These are phyloP conservation scores for Atethmia centrago DNA, from an alignment of 2,888 invertebrate species.

Conservation along the genomic window DNA sequence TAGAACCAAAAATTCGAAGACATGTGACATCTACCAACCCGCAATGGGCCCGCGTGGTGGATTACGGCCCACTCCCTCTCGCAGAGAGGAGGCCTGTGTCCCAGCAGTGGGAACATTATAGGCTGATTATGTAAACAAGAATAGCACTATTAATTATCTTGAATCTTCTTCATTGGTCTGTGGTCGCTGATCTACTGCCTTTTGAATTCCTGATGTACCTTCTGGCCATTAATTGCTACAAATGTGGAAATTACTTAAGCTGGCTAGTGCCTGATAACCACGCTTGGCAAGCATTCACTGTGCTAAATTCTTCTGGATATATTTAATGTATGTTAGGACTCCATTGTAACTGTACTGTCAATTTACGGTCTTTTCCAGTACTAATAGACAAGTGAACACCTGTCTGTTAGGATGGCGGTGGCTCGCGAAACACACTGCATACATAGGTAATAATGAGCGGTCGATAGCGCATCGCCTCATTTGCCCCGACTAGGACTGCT, in stretches of 20 bases:
- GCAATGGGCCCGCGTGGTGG: too few relatives aligned
- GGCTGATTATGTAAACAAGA: slow-evolving; percentile 64
- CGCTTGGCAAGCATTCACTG: not conserved
- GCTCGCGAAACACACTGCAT: not conserved
- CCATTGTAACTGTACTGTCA: not conserved
- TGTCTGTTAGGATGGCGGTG: not conserved
- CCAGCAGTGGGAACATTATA: too few relatives aligned
- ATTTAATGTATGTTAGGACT: not conserved
- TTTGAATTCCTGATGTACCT: not conserved
- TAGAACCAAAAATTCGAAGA: too few relatives aligned
- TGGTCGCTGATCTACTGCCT: not conserved
- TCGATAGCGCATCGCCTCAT: slow-evolving; percentile 1
- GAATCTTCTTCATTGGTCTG: not conserved
- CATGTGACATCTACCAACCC: too few relatives aligned
- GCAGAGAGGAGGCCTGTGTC: too few relatives aligned
- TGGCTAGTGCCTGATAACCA: not conserved
- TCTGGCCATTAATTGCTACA: not conserved
- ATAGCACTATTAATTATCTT: not conserved
- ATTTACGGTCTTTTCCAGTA: too few relatives aligned
- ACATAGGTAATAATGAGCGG: not conserved
- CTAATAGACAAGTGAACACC: slow-evolving; percentile 17
- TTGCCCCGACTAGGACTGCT: not conserved
- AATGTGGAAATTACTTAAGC: not conserved
- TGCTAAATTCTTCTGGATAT: not conserved
- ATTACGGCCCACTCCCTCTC: too few relatives aligned